Evolutionary conservation across 2,888 invertebrate genomes (phyloP), one percentile per base, ranked within the genome.

Genomic region (Diarsia mendica): DNA sequence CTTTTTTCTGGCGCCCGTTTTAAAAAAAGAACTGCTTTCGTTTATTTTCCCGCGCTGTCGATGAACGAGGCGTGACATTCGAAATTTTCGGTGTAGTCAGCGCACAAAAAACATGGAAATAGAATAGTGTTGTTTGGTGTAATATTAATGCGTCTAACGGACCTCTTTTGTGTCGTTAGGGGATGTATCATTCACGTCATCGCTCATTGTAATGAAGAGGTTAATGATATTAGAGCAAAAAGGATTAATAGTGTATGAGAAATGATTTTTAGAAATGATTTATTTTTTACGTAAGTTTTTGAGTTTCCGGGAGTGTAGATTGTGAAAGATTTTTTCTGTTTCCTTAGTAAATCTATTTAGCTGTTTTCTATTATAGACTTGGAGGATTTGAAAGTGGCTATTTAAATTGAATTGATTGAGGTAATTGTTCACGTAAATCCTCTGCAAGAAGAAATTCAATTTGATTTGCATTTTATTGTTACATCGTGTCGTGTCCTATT

Each of bases 21-120:
- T 63, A 79, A 67, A 83, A 94, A 94, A 92, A 89, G 89, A 93
- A 91, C 87, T 87, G 78, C 60, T 86, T 92, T 94, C 92, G 93
- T 94, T 94, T 94, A 94, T 94, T 94, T 95, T 95, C 94, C 94
- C 93, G 92, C 93, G 92, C 91, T 89, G 89, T 86, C 94, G 93
- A 93, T 93, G 95, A 95, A 96, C 95, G 93, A 96, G 95, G 94
- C 96, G 96, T 96, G 96, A 96, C 96, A 96, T 94, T 95, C 84
- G 92, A 95, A 95, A 95, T 94, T 93, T 94, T 92, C 92, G 93
- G 90, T 94, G 94, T 93, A 87, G 87, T 88, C 88, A 88, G 87
- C 82, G 48, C 72, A 84, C 77, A 85, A 87, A 88, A 87, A 87
- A 86, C 66, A 67, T 82, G 66, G 78, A 85, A 89, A 89, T 92